Evolutionary conservation across 2,888 invertebrate species (phyloP), one percentile per base, ranked within the genome.

Genomic region (Cartodere bifasciata): DNA sequence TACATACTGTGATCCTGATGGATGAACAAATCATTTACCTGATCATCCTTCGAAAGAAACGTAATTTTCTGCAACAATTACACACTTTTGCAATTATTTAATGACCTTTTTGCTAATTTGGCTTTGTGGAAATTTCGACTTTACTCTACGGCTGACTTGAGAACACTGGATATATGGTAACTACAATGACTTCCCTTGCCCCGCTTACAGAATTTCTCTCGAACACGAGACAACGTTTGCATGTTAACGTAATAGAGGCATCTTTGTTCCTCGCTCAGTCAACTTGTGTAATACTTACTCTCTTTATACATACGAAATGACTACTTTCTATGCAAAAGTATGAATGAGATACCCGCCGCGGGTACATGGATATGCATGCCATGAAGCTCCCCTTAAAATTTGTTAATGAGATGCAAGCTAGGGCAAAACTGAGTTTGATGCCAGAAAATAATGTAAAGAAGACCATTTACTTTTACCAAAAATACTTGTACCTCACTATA

Each of bases 281-380:
- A 16, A 32, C 37, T 35, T 22, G 39, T 43, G 48, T 51, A 47
- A 41, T 41, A 45, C 47, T 43, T 43, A 42, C 56, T 53, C 52
- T 50, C 50, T 58, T 55, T 49, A 9, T 47, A 58, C 60, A 61
- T 60, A 56, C 59, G 52, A 64, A 65, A 63, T 64, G 62, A 65
- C 63, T 62, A 62, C 65, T 66, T 65, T 65, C 64, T 62, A 68
- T 67, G 66, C 64, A 66, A 66, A 67, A 66, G 65, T 65, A 67
- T 66, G 67, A 68, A 68, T 67, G 67, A 67, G 65, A 65, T 64
- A 61, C 60, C 53, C 55, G 53, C 50, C 49, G 48, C 53, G 56
- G 55, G 55, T 56, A 56, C 55, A 51, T 55, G n/a, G n/a, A n/a
- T n/a, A 53, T 50, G 53, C 53, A 56, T 48, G 48, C 52, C 55